Evolutionary conservation across 2,797 vertebrate species (phyloP).

Genomic region (Perdix hodgsoniae): DNA sequence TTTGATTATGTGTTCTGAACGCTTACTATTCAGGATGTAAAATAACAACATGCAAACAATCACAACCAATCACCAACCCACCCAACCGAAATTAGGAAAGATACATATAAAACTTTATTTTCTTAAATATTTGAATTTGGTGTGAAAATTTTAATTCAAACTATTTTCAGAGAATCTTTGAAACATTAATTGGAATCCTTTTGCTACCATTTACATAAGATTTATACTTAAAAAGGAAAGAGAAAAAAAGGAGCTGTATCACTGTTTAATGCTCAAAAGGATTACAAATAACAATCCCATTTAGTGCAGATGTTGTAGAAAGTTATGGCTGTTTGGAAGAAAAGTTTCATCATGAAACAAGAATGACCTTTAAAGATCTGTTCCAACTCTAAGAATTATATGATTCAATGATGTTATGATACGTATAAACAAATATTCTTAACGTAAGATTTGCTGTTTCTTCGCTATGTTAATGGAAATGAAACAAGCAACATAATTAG

Average conservation of each 20-base stretch:
- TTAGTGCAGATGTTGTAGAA: neutral
- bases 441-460: neutral
- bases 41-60: neutral
- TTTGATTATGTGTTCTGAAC: neutral
- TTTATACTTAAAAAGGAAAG: neutral
- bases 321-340: neutral
- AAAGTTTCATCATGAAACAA: neutral
- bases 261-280: neutral
- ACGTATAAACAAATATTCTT: neutral
- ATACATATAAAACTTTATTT: rapidly evolving
- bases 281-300: neutral
- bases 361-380: neutral
- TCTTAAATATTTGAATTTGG: neutral
- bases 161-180: neutral
- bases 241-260: rapidly evolving
- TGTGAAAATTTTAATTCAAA: neutral
- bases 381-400: neutral
- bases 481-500: neutral
- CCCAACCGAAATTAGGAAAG: neutral
- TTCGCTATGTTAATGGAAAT: neutral
- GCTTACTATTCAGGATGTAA: neutral
- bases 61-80: neutral
- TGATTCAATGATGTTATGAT: neutral
- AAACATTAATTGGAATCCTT: neutral
- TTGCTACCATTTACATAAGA: neutral